Conservation (phyloP, 2,797 vertebrate genomes). For the Pipistrellus kuhlii region DNA sequence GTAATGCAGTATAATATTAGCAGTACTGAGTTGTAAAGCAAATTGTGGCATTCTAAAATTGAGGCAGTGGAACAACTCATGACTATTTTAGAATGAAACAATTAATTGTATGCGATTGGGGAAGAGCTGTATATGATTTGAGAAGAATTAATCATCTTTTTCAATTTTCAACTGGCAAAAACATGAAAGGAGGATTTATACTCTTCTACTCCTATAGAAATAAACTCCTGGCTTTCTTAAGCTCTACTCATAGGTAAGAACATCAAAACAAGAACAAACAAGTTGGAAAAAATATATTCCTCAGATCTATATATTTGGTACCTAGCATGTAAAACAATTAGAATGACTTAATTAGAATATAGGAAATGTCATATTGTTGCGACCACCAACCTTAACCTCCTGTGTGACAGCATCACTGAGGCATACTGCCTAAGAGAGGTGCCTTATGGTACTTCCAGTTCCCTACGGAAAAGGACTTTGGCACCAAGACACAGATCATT, state of each 20-base stretch:
- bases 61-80: background rate
- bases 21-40: background rate
- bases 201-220: background rate
- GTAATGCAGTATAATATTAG: background rate
- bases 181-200: background rate
- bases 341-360: background rate
- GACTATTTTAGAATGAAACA: constrained; percentile 14
- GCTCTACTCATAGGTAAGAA: background rate
- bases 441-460: background rate
- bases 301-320: background rate
- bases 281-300: background rate
- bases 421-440: background rate
- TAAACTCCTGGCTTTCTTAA: background rate
- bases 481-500: background rate
- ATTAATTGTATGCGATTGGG: background rate
- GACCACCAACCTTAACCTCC: background rate
- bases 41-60: background rate
- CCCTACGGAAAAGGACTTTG: background rate
- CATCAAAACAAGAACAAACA: background rate
- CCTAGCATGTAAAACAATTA: background rate
- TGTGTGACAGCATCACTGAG: background rate
- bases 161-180: constrained; percentile 12
- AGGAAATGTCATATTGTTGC: background rate
- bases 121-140: background rate
- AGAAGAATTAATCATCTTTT: constrained; percentile 7